phyloP scores from a whole-genome alignment of 1,140 invertebrate genomes.

The Steinernema khuongi region DNA sequence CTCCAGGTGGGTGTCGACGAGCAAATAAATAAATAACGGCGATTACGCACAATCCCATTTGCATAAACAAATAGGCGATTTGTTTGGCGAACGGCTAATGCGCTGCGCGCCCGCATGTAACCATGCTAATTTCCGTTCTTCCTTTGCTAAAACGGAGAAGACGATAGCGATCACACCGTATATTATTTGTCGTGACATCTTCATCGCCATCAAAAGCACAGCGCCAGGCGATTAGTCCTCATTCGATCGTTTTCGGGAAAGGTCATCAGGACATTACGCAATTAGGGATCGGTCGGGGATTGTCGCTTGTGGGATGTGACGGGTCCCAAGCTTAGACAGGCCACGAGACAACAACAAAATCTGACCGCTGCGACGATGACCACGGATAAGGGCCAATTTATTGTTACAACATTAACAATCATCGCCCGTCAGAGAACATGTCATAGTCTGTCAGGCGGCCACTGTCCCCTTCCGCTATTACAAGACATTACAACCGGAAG shows the following conservation, averaged over 20 bases:
- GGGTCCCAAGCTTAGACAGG: neutral
- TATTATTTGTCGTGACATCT: neutral
- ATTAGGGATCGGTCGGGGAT: neutral
- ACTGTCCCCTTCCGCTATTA: neutral
- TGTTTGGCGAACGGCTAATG: neutral
- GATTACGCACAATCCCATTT: neutral
- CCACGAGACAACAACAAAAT: conserved; percentile 2
- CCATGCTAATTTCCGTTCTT: neutral
- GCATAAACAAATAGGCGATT: conserved; percentile 2
- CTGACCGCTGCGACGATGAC: neutral
- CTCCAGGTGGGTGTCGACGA: neutral
- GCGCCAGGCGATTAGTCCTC: conserved; percentile 1
- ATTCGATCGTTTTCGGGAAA: conserved; percentile 13
- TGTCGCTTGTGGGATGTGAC: neutral
- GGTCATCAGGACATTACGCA: conserved; percentile 16
- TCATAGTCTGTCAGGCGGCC: neutral
- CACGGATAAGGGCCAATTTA: conserved; percentile 1
- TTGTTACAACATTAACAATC: conserved; percentile 1
- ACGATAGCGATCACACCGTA: conserved; percentile 9
- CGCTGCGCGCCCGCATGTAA: neutral
- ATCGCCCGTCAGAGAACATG: conserved; percentile 4
- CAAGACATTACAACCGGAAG: neutral
- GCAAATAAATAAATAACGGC: neutral
- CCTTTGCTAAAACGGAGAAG: neutral
- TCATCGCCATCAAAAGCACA: neutral